Base-by-base conservation (phyloP, 2,797 vertebrate genomes). In the Cygnus olor region DNA sequence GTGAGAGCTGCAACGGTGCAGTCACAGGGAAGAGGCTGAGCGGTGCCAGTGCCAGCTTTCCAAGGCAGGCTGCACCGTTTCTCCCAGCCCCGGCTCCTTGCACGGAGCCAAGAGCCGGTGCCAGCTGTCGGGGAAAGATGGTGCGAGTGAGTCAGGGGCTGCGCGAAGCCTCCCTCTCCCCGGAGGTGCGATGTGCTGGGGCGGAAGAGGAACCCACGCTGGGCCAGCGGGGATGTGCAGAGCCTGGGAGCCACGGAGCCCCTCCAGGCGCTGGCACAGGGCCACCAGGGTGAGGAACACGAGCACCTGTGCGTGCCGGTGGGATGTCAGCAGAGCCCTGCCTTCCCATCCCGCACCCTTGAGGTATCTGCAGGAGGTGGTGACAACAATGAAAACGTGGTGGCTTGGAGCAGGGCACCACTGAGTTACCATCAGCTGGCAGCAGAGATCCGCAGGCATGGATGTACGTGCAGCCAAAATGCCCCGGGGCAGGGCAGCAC, bases 101-200 rank as follows among this genome's bases (percentile, higher is more conserved):
- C 2, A 0, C 1, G 3, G 80, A 90, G 79, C 36, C 78, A 21
- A 20, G 34, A 76, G 28, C 28, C 11, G 27, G 61, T 9, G 63
- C 64, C 68, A n/a, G 56, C 60, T 89, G 20, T 15, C 2, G 3
- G 64, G 71, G 87, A 82, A 87, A 6, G 69, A 74, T 18, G 57
- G 34, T 47, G 78, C 2, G 1, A 66, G 44, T 38, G 89, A 91
- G 72, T 70, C 87, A 91, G 72, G 69, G 36, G 47, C 73, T 70
- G 9, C 19, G 69, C 0, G 0, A 36, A 69, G 36, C 1, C 0
- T 38, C 1, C 0, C 57, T 84, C 34, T 81, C 34, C 36, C 18
- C 0, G 0, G 30, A 40, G 60, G 38, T 28, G n/a, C 32, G 22
- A 44, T 44, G 44, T 24, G 38, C 61, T 64, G 61, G 53, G 51